A percentile compares a stretch with the other conserved stretches of the same genome.
Conservation (phyloP, 2,888 invertebrate genomes). For the Synergus itoensis region DNA sequence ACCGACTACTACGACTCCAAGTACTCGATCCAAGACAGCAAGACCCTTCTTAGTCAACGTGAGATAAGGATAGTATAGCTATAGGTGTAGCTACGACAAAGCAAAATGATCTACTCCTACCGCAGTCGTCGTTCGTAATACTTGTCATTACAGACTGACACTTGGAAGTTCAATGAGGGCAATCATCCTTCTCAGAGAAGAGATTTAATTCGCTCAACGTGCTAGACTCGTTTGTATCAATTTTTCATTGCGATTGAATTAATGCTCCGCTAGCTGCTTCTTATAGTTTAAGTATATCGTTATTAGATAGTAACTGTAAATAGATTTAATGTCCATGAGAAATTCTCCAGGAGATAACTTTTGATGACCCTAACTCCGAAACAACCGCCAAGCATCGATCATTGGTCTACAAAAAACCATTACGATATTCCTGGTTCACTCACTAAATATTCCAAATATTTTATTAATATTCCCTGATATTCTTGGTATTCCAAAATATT, state of each 20-base stretch:
- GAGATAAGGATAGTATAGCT: background rate
- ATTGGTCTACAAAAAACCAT: too few relatives aligned
- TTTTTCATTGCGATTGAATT: constrained; percentile 9
- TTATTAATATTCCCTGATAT: too few relatives aligned
- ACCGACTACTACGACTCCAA: constrained; percentile 59
- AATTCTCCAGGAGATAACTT: background rate
- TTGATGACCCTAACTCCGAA: too few relatives aligned
- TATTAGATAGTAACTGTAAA: background rate
- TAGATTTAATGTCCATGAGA: background rate
- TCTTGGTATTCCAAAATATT: too few relatives aligned
- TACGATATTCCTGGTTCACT: too few relatives aligned
- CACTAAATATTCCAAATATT: too few relatives aligned
- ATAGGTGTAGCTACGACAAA: constrained; percentile 54
- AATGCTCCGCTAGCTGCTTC: background rate
- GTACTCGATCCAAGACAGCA: constrained; percentile 45
- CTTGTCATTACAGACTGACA: constrained; percentile 53
- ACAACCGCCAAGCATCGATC: too few relatives aligned
- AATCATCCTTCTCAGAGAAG: background rate
- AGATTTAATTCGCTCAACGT: constrained; percentile 3
- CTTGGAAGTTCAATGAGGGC: background rate
- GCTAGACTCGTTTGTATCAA: constrained; percentile 10
- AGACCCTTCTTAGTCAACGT: constrained; percentile 54
- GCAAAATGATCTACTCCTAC: constrained; percentile 60
- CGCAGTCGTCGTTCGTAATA: constrained; percentile 51
- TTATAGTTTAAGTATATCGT: background rate